phyloP scores from a whole-genome alignment of 2,888 invertebrate species.

The Synanthedon andrenaeformis region DNA sequence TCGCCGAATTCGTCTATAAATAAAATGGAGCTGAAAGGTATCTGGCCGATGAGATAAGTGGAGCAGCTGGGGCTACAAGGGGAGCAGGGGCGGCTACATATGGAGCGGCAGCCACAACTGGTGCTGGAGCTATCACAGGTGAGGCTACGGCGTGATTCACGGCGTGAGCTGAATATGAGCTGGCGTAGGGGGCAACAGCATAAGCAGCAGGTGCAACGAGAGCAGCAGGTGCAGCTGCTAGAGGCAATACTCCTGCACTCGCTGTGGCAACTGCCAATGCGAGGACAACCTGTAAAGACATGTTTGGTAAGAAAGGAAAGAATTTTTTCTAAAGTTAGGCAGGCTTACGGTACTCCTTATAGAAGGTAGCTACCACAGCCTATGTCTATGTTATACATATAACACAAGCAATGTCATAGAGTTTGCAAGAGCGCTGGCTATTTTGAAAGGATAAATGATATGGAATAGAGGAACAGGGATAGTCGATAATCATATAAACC shows the following conservation, averaged over 20 bases:
- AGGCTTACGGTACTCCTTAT: too few species aligned
- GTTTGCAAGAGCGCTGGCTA: too few species aligned
- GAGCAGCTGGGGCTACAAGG: constrained; percentile 15
- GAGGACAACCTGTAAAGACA: constrained; percentile 41
- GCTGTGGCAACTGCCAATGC: constrained; percentile 41
- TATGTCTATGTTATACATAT: too few species aligned
- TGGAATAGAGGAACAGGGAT: too few species aligned
- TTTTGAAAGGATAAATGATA: too few species aligned
- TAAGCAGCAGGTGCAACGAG: constrained; percentile 70
- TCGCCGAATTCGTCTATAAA: constrained; percentile 57
- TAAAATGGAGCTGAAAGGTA: constrained; percentile 45
- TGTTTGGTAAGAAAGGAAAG: neutral
- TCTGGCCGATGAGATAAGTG: constrained; percentile 19
- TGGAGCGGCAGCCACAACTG: constrained; percentile 24
- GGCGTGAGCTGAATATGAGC: constrained; percentile 80
- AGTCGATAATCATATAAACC: too few species aligned
- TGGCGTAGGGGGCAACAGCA: constrained; percentile 78
- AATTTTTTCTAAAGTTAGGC: neutral
- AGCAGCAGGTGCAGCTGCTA: constrained; percentile 57
- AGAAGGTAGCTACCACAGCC: too few species aligned
- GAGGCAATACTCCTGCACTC: constrained; percentile 36
- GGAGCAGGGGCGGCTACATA: constrained; percentile 16
- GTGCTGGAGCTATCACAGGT: constrained; percentile 61
- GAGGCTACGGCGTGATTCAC: constrained; percentile 81
- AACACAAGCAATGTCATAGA: too few species aligned